These are phyloP conservation scores for Alca torda DNA, from an alignment of 2,797 vertebrate species.

Conservation along the genomic window DNA sequence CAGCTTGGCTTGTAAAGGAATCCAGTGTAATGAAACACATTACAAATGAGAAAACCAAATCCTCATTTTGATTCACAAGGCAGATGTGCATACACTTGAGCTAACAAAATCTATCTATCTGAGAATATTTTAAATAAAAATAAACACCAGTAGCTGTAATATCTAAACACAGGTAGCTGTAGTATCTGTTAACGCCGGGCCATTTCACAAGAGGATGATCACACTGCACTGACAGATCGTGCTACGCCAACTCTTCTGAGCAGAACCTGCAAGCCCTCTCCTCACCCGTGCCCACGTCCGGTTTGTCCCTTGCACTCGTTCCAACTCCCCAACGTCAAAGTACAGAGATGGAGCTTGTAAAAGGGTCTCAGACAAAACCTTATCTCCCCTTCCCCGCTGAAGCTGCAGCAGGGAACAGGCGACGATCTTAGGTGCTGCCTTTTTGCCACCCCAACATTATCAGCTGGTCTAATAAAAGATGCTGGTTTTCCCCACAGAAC, in stretches of 20 bases:
- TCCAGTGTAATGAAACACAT: constrained; percentile 34
- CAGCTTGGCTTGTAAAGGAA: constrained; percentile 46
- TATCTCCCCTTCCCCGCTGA: background rate
- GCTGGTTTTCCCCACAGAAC: background rate
- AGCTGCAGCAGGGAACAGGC: background rate
- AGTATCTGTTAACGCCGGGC: background rate
- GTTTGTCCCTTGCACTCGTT: background rate
- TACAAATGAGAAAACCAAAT: constrained; percentile 44
- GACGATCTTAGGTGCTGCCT: background rate
- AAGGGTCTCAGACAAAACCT: background rate
- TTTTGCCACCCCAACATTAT: background rate
- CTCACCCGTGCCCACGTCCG: accelerated
- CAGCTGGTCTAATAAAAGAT: background rate
- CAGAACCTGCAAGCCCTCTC: background rate
- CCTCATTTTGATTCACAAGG: background rate
- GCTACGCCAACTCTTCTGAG: background rate
- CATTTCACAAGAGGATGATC: background rate
- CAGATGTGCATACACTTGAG: background rate
- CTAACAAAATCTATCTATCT: background rate
- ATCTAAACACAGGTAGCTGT: background rate
- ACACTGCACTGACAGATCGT: background rate
- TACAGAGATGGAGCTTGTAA: background rate
- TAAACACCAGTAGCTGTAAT: background rate
- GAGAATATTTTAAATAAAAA: constrained; percentile 8
- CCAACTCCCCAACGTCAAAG: background rate